Conservation (phyloP, 2,797 vertebrate genomes). For the Phalanger gymnotis region DNA sequence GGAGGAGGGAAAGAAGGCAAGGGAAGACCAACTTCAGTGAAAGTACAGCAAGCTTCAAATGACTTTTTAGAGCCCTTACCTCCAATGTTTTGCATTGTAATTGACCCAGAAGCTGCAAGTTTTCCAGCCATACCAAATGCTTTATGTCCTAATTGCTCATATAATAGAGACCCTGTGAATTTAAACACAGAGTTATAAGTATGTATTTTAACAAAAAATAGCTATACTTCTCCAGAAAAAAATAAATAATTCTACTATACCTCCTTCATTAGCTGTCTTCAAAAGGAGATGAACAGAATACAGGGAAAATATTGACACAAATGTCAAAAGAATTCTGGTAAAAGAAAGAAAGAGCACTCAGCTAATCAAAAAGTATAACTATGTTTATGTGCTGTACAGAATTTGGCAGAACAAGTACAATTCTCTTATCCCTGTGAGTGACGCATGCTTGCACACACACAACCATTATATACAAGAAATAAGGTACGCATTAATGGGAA, state of each 20-base stretch:
- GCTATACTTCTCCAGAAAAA: background rate
- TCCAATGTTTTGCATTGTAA: conserved; percentile 99
- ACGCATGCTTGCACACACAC: background rate
- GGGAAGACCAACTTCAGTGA: background rate
- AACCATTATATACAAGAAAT: background rate
- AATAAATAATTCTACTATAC: conserved; percentile 79
- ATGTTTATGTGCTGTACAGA: background rate
- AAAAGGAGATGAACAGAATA: conserved; percentile 98
- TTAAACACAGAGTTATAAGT: conserved; percentile 40
- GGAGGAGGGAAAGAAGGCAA: background rate
- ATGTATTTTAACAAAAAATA: conserved; percentile 20
- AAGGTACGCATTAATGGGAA: background rate
- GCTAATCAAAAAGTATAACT: conserved; percentile 21
- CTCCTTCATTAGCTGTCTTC: conserved; percentile 99
- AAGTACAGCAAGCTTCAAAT: conserved; percentile 31
- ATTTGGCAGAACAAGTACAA: background rate
- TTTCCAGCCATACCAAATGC: conserved; percentile 96
- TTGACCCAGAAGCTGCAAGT: conserved; percentile 94
- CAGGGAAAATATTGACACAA: conserved; percentile 94
- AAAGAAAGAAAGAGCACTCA: conserved; percentile 53
- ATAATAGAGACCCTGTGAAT: conserved; percentile 91
- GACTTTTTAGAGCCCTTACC: conserved; percentile 83
- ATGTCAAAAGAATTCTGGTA: conserved; percentile 91
- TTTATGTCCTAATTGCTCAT: conserved; percentile 96
- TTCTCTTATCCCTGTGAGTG: background rate